These are phyloP conservation scores for Melanitta fusca DNA, from an alignment of 2,797 vertebrate genomes.

Conservation along the genomic window DNA sequence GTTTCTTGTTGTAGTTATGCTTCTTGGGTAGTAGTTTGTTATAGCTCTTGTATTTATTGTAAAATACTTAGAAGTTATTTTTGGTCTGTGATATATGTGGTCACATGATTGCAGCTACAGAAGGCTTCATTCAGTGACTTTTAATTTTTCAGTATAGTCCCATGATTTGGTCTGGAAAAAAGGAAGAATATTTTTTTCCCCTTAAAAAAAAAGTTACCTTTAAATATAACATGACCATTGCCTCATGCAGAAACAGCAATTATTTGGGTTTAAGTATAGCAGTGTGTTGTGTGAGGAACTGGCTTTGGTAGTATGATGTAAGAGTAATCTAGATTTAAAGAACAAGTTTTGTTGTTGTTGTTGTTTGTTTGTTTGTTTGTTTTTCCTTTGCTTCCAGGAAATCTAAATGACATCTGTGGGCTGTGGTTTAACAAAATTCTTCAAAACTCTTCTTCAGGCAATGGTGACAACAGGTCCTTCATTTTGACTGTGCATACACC, in stretches of 20 bases:
- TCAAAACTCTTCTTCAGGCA: not conserved
- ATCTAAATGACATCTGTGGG: not conserved
- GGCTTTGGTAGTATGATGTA: not conserved
- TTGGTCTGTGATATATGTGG: not conserved
- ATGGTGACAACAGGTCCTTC: not conserved
- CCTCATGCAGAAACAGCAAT: not conserved
- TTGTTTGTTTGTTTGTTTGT: too few relatives aligned
- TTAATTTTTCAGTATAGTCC: not conserved
- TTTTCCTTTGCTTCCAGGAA: not conserved
- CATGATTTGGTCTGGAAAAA: not conserved
- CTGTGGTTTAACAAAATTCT: not conserved
- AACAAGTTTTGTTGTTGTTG: too few relatives aligned
- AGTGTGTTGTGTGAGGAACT: not conserved
- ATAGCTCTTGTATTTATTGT: not conserved
- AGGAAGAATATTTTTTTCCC: not conserved
- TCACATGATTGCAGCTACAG: not conserved
- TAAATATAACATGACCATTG: not conserved
- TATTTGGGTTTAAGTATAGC: not conserved
- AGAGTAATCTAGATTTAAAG: not conserved
- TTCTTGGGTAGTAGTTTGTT: not conserved
- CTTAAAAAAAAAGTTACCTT: not conserved
- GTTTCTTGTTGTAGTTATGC: not conserved
- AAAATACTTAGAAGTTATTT: not conserved
- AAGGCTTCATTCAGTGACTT: not conserved
- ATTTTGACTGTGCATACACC: not conserved